phyloP scores from a whole-genome alignment of 2,113 vertebrate genomes.

The Cavia porcellus region DNA sequence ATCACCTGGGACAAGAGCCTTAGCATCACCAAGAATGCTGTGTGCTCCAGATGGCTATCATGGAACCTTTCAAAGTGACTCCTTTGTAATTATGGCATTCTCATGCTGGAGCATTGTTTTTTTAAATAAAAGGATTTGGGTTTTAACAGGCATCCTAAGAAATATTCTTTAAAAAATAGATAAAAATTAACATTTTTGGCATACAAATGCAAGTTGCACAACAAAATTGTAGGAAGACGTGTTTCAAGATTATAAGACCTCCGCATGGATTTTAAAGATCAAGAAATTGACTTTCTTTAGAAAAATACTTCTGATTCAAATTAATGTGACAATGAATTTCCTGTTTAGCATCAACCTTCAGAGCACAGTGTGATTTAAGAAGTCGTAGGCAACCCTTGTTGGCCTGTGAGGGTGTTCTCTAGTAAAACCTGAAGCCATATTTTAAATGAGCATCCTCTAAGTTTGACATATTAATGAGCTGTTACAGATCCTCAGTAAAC shows the following conservation, averaged over 20 bases:
- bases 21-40: not conserved
- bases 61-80: not conserved
- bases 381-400: not conserved
- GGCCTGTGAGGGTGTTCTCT: not conserved
- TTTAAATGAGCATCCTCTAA: not conserved
- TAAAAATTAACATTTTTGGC: not conserved
- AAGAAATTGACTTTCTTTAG: not conserved
- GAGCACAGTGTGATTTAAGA: not conserved
- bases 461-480: not conserved
- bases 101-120: not conserved
- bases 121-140: not conserved
- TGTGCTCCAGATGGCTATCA: not conserved
- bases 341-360: not conserved
- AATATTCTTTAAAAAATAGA: not conserved
- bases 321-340: not conserved
- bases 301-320: slow-evolving; percentile 36
- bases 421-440: not conserved
- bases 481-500: not conserved
- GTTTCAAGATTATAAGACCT: not conserved
- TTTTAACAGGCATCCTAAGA: not conserved
- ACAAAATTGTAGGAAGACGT: not conserved
- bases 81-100: not conserved
- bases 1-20: not conserved
- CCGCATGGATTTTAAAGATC: not conserved
- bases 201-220: not conserved